Evolutionary conservation across 2,113 vertebrate species (phyloP), one percentile per base, ranked within the genome.

Genomic region (Apeltes quadracus): DNA sequence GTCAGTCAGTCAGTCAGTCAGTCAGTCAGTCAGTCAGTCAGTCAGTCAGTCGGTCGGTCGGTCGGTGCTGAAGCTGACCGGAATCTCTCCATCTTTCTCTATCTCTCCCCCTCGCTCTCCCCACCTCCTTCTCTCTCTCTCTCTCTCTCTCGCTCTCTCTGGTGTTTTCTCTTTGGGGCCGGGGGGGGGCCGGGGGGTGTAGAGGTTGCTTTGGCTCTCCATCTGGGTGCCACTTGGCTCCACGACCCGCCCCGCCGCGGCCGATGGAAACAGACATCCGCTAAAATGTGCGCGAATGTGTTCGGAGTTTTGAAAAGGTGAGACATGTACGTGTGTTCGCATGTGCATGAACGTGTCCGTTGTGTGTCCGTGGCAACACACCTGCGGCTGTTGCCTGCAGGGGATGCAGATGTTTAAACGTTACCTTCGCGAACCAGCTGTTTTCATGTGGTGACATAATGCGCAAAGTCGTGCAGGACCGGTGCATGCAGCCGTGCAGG

Each of bases 231-330:
- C n/a, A 18, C 34, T 27, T 38, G 41, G 53, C 69, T 58, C 44
- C 51, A 29, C 61, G 32, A 61, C 20, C 56, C 61, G 58, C 41
- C 50, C 71, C 23, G 66, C 79, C n/a, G 44, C 64, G 78, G 86
- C 91, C 70, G 83, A 92, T 92, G 93, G 92, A 90, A 91, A 93
- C 76, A 76, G 76, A 75, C 67, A 67, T 88, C 78, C 32, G 51
- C 11, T 58, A 80, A 85, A 81, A 94, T 94, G 94, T 94, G 93
- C 81, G 94, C 94, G 76, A 93, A 93, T 82, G 93, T 94, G 78
- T 93, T 94, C 78, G 91, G 93, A 80, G 93, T 91, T 81, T 80
- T 94, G 81, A 94, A 93, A 84, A 93, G 94, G 94, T 94, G 93
- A 94, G 94, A 76, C 46, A 13, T 32, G 8, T 14, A 5, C 16